Evolutionary conservation across 2,113 vertebrate genomes (phyloP).

Genomic region (Pachycephala philippinensis): DNA sequence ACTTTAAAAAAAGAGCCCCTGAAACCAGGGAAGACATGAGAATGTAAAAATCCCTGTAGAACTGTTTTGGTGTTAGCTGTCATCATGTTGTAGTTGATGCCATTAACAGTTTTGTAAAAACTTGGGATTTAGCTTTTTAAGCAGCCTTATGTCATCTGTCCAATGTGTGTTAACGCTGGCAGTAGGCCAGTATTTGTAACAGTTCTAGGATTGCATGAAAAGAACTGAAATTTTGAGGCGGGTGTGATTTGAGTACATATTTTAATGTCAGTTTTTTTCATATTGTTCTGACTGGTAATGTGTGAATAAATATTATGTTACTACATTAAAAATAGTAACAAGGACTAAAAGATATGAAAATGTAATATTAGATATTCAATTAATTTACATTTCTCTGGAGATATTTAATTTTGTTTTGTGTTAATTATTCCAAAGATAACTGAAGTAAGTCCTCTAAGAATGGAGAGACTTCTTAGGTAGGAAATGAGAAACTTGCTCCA

Average conservation of each 20-base stretch:
- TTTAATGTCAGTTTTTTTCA: not conserved
- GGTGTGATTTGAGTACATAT: not conserved
- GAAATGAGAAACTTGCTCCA: not conserved
- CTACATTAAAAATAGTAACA: not conserved
- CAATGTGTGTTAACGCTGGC: slow-evolving; percentile 21
- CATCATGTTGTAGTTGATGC: not conserved
- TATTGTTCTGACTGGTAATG: not conserved
- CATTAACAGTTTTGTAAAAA: slow-evolving; percentile 29
- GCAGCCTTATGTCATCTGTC: slow-evolving; percentile 19
- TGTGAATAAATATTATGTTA: not conserved
- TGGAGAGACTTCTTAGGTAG: not conserved
- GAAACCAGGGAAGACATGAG: not conserved
- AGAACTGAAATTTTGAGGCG: not conserved
- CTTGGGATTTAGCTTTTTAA: not conserved
- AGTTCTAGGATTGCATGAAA: not conserved
- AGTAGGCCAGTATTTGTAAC: slow-evolving; percentile 23
- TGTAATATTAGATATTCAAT: not conserved
- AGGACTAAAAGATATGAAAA: not conserved
- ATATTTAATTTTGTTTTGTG: not conserved
- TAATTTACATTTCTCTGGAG: not conserved
- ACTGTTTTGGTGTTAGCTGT: slow-evolving; percentile 22
- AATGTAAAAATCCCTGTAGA: not conserved
- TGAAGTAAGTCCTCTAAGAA: not conserved
- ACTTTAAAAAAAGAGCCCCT: not conserved
- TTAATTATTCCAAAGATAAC: not conserved